Evolutionary conservation across 2,888 invertebrate species (phyloP).

Genomic region (Bibio marci): DNA sequence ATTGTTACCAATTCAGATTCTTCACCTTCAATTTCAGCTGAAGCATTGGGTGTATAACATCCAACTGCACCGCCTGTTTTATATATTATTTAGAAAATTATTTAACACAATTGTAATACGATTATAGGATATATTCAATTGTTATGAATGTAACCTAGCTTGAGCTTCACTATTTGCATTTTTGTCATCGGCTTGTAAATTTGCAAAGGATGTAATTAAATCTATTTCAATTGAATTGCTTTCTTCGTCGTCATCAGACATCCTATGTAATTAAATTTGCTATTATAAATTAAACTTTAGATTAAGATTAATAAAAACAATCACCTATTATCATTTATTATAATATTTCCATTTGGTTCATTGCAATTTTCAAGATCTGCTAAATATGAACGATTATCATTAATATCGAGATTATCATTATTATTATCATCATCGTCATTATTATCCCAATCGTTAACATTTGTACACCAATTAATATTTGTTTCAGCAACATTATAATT

Average conservation of each 20-base stretch:
- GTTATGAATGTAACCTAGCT: slow-evolving; percentile 6
- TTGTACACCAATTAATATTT: slow-evolving; percentile 48
- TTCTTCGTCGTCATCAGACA: slow-evolving; percentile 41
- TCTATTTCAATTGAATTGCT: slow-evolving; percentile 42
- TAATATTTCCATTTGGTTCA: slow-evolving; percentile 57
- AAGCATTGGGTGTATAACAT: slow-evolving; percentile 39
- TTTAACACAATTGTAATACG: not conserved
- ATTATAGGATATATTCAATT: no score
- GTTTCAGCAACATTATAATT: no score
- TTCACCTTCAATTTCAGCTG: slow-evolving; percentile 70
- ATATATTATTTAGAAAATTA: no score
- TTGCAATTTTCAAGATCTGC: slow-evolving; percentile 36
- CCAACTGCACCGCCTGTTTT: slow-evolving; percentile 35
- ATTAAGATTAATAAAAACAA: slow-evolving; percentile 26
- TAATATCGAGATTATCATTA: slow-evolving; percentile 10
- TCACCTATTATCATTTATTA: slow-evolving; percentile 38
- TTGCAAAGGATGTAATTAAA: slow-evolving; percentile 35
- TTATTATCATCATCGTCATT: slow-evolving; percentile 24
- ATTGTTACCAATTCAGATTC: slow-evolving; percentile 61
- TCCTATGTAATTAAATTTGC: no score
- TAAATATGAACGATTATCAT: no score
- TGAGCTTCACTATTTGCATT: slow-evolving; percentile 30
- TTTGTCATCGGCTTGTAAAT: slow-evolving; percentile 36
- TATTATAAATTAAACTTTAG: slow-evolving; percentile 12
- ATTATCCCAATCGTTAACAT: slow-evolving; percentile 58